Percentiles rank a stretch among this genome's conserved stretches.
phyloP scores from a whole-genome alignment of 2,113 vertebrate species.

The Paramormyrops kingsleyae region DNA sequence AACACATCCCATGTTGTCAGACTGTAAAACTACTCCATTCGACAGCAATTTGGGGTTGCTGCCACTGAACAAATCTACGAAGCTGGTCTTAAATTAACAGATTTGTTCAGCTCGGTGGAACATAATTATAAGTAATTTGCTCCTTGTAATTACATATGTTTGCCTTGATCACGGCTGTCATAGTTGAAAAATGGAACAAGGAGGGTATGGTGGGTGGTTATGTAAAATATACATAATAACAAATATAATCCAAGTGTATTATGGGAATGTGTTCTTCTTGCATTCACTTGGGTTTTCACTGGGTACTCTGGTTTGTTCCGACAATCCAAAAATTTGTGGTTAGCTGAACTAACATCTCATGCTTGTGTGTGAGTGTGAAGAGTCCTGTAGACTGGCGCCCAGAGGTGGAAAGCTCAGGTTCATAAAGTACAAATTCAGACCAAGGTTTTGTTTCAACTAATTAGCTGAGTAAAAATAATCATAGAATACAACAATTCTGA shows the following conservation, averaged over 20 bases:
- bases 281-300: background rate
- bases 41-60: constrained; percentile 41
- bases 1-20: constrained; percentile 31
- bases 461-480: too few species aligned
- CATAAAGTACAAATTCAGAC: background rate
- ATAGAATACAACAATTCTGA: too few species aligned
- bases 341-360: background rate
- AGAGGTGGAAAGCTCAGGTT: background rate
- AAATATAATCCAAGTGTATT: background rate
- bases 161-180: constrained; percentile 34
- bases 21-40: constrained; percentile 28
- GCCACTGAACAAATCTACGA: constrained; percentile 38
- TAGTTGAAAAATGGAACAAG: constrained; percentile 36
- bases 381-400: background rate
- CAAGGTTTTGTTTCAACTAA: too few species aligned
- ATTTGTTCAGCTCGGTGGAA: constrained; percentile 28
- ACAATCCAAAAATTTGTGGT: background rate
- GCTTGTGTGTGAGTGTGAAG: background rate
- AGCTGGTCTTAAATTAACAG: constrained; percentile 41
- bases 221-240: constrained; percentile 29
- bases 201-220: background rate
- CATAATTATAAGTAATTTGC: constrained; percentile 41
- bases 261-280: background rate
- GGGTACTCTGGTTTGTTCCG: background rate
- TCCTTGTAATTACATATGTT: constrained; percentile 37